These are phyloP conservation scores for Cheilinus undulatus DNA, from an alignment of 2,113 vertebrate genomes.

Conservation along the genomic window DNA sequence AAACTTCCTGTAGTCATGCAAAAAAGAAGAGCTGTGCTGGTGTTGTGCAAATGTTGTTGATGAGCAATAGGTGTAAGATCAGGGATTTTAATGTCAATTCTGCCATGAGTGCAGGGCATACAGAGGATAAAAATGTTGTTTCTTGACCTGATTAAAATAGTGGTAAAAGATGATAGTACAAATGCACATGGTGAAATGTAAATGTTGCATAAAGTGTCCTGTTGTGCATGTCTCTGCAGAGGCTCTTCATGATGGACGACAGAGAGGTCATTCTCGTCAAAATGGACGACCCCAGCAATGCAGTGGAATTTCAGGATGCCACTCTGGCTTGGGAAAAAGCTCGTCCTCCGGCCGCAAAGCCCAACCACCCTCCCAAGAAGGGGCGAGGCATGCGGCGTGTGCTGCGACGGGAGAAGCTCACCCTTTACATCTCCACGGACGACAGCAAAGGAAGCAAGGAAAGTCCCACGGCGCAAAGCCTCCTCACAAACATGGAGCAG, in stretches of 20 bases:
- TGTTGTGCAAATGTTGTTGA: no score
- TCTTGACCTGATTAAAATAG: no score
- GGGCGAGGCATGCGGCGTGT: conserved; percentile 73
- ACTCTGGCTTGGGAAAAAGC: conserved; percentile 85
- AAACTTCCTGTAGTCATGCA: no score
- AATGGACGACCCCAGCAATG: conserved; percentile 74
- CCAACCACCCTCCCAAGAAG: conserved; percentile 42
- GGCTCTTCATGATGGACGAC: conserved; percentile 86
- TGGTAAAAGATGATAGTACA: no score
- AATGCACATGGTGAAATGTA: neutral
- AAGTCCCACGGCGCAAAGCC: conserved; percentile 75
- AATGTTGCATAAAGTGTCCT: neutral
- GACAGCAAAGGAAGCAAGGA: conserved; percentile 73
- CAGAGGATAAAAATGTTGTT: no score
- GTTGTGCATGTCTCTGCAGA: conserved; percentile 66
- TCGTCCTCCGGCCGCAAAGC: conserved; percentile 37
- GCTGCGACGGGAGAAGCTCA: conserved; percentile 81
- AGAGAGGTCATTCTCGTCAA: conserved; percentile 73
- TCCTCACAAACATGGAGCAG: conserved; percentile 85
- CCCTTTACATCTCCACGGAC: conserved; percentile 76
- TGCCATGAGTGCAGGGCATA: no score
- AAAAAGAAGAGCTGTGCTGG: no score
- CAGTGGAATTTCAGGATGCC: conserved; percentile 82
- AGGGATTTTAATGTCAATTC: no score
- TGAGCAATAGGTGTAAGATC: no score